Base-by-base conservation (phyloP, 2,888 invertebrate species). In the Lobophora halterata region DNA sequence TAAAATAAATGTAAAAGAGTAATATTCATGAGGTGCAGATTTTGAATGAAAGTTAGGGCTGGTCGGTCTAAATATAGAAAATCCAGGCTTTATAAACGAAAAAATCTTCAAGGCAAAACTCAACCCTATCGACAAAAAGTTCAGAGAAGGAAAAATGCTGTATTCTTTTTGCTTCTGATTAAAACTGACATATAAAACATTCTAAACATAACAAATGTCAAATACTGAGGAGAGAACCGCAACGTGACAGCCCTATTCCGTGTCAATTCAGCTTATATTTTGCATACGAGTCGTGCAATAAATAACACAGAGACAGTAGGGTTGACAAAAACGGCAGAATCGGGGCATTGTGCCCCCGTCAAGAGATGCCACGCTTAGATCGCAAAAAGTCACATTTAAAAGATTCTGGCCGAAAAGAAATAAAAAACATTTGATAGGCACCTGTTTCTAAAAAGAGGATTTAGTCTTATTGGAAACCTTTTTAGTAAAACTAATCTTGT, bases 21-120 rank as follows among this genome's bases (percentile, higher is more conserved):
- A 69, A 76, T 77, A 80, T 80, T 79, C 79, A 79, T 77, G 80
- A 79, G 72, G 61, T 58, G 62, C 54, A 63, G 70, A 68, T 61
- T 61, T 68, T 71, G 63, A 60, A 61, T 64, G 59, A 52, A 55
- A 6, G 33, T 10, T 33, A 43, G 37, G 49, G 36, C 2, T 44
- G 39, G 8, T 25, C 6, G 7, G 3, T 9, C 11, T 5, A 4
- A 27, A 21, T 14, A 31, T 8, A 19, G 10, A 16, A 10, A 23
- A 11, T 14, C n/a, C 5, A 21, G 8, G 21, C 10, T 8, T 29
- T 20, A 3, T 11, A 19, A 6, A 8, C 7, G 1, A 6, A 10
- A 8, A 21, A 16, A 5, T 5, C n/a, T 14, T n/a, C n/a, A n/a
- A n/a, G n/a, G n/a, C n/a, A n/a, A n/a, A n/a, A n/a, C n/a, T n/a